Evolutionary conservation across 2,113 vertebrate genomes (phyloP), one percentile per base, ranked within the genome.

Genomic region (Thryonomys swinderianus): DNA sequence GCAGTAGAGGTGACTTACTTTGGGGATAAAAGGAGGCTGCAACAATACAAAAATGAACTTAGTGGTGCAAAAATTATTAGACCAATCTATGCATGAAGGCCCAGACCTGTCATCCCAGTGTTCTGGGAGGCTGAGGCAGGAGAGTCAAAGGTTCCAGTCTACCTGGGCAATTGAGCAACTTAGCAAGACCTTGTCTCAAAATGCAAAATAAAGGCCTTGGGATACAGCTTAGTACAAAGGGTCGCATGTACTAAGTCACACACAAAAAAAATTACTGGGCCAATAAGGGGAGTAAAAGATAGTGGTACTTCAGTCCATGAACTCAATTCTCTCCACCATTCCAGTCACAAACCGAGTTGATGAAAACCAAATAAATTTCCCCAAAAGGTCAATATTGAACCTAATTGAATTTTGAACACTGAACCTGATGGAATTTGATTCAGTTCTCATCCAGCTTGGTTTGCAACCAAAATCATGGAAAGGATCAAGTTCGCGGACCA

Each of bases 31-130:
- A 30, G 40, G 61, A 18, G 5, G 32, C 7, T 17, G 8, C 27
- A 20, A 1, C 23, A 5, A 21, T 11, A 13, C n/a, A 25, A 1
- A 12, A 30, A 7, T 48, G 30, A 40, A 48, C 7, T 13, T 4
- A 4, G 14, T 2, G 42, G 42, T 27, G 34, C 1, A 0, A 37
- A 66, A 11, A 30, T 51, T 4, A 8, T 14, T 2, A 73, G 32
- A 23, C 27, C 0, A 0, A 1, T 27, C 37, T 18, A 18, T 25
- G 3, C 27, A 12, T 0, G 78, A n/a, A 37, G 32, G 78, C 34
- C 34, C 10, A 37, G 32, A 14, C 32, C 51, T 45, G 4, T 25
- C 51, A 76, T 20, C 25, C 42, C 42, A 32, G 73, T 5, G 48
- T 27, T 48, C 7, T 17, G 13, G 71, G 73, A 48, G 45, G 27